A percentile compares a stretch with the other conserved stretches of the same genome.
Conservation (phyloP, 2,888 invertebrate species). For the Cheilosia variabilis region DNA sequence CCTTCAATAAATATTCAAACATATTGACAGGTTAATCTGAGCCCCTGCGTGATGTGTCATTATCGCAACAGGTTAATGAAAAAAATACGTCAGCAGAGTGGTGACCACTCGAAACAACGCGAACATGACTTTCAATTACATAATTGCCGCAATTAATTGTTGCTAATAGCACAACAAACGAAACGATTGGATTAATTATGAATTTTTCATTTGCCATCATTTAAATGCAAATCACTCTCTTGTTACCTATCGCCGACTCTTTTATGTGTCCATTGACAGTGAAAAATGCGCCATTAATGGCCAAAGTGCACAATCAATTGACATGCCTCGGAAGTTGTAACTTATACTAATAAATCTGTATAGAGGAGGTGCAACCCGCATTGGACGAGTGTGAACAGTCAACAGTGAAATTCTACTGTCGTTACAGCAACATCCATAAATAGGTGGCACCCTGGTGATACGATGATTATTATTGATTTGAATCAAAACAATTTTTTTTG, state of each 20-base stretch:
- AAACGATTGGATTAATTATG: slow-evolving; percentile 24
- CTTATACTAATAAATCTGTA: slow-evolving; percentile 33
- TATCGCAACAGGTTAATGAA: slow-evolving; percentile 11
- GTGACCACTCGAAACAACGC: slow-evolving; percentile 9
- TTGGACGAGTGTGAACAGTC: slow-evolving; percentile 31
- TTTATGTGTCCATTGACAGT: neutral
- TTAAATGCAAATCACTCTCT: slow-evolving; percentile 38
- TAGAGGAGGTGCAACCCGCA: slow-evolving; percentile 21
- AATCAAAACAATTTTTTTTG: slow-evolving; percentile 22
- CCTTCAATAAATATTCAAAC: neutral
- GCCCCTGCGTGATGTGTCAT: neutral
- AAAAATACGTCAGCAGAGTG: slow-evolving; percentile 2
- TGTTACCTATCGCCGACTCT: neutral
- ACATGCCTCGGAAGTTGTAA: slow-evolving; percentile 21
- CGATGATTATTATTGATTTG: slow-evolving; percentile 49
- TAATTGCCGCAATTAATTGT: slow-evolving; percentile 35
- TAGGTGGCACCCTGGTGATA: slow-evolving; percentile 27
- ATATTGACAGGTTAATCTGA: slow-evolving; percentile 6
- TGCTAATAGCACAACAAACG: slow-evolving; percentile 39
- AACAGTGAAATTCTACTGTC: slow-evolving; percentile 45
- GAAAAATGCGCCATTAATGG: neutral
- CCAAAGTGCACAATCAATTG: neutral
- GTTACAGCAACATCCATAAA: slow-evolving; percentile 55
- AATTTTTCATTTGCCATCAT: slow-evolving; percentile 14
- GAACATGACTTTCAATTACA: slow-evolving; percentile 35